These are phyloP conservation scores for Phasianus colchicus DNA, from an alignment of 2,113 vertebrate genomes.

Conservation along the genomic window DNA sequence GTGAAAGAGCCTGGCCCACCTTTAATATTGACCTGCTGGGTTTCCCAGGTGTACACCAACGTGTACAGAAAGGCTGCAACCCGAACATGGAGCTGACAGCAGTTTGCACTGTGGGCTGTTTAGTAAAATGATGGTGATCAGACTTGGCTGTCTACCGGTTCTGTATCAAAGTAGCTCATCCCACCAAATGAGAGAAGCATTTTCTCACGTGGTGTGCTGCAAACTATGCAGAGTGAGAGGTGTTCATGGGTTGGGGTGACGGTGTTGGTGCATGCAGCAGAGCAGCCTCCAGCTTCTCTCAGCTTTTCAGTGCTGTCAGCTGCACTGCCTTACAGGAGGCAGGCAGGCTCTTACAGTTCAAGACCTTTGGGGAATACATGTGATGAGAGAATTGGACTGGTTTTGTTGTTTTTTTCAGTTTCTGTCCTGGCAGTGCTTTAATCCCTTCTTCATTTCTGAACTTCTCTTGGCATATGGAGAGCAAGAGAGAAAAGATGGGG, in stretches of 20 bases:
- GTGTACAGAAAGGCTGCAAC: not conserved
- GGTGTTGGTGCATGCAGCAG: rapidly evolving
- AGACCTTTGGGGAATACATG: not conserved
- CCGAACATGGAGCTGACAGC: not conserved
- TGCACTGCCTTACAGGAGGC: not conserved
- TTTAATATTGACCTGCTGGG: not conserved
- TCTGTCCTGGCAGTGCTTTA: not conserved
- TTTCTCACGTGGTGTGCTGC: not conserved
- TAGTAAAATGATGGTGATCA: not conserved
- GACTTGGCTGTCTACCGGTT: not conserved
- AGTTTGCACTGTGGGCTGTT: not conserved
- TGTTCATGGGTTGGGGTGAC: rapidly evolving
- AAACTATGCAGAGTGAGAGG: not conserved
- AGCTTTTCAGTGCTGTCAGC: not conserved
- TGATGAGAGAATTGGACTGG: not conserved
- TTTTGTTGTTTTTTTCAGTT: not conserved
- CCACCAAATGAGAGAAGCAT: not conserved
- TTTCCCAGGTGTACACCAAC: not conserved
- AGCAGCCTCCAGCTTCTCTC: not conserved
- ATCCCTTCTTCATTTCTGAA: not conserved
- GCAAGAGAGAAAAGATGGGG: not conserved
- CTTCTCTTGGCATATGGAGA: not conserved
- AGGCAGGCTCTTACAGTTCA: not conserved
- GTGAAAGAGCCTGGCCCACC: not conserved
- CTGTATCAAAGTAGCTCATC: not conserved